These are phyloP conservation scores for Oopsacas minuta DNA, from an alignment of 37 sponge, comb jelly and placozoan genomes.

Conservation along the genomic window DNA sequence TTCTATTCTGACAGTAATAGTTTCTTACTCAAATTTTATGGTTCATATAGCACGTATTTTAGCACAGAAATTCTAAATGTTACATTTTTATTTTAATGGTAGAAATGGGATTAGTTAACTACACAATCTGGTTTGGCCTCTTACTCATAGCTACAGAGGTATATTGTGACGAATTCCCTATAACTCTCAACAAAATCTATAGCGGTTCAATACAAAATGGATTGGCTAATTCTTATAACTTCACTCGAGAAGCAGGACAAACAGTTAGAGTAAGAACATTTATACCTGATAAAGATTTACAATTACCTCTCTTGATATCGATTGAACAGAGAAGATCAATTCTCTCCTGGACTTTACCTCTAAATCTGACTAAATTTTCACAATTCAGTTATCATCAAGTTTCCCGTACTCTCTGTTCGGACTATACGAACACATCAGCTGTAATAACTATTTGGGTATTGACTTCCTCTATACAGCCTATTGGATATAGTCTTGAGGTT, in stretches of 20 bases:
- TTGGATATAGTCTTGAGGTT: not conserved
- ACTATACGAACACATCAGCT: not conserved
- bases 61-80: not conserved
- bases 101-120: not conserved
- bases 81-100: not conserved
- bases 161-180: not conserved
- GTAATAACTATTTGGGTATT: not conserved
- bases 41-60: not conserved
- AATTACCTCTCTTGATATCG: not conserved
- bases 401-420: constrained; percentile 3
- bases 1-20: not conserved
- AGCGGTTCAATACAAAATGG: not conserved
- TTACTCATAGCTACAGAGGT: not conserved
- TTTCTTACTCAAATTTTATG: not conserved
- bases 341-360: not conserved
- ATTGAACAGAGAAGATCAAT: not conserved
- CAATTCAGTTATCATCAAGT: not conserved
- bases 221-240: not conserved
- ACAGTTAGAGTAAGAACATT: not conserved
- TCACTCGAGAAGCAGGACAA: not conserved
- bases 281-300: not conserved
- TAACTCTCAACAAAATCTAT: not conserved
- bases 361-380: not conserved
- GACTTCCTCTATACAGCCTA: not conserved
- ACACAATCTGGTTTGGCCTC: not conserved